Base-by-base conservation (phyloP, 2,797 vertebrate genomes). In the Melanogrammus aeglefinus region DNA sequence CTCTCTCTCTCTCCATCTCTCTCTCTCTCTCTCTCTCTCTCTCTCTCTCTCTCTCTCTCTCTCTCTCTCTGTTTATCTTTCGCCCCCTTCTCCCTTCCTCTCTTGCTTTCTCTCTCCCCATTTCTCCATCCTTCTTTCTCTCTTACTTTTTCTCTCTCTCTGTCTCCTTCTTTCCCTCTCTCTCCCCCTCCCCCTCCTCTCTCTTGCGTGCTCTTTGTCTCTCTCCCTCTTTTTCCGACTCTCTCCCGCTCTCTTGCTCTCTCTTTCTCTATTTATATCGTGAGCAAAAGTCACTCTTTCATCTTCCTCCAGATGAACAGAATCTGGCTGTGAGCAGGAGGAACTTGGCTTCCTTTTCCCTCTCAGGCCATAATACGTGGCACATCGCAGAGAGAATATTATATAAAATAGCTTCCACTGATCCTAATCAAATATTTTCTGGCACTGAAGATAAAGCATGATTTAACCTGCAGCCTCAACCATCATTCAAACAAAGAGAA, bases 231-330 rank as follows among this genome's bases (percentile, higher is more conserved):
- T n/a, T 31, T 31, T 31, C 18, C 51, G 6, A 21, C 51, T 57
- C 51, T 57, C 51, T 57, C 51, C 18, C 4, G 18, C 3, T 57
- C 51, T 57, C 51, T 57, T n/a, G 51, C 69, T 29, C 14, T 31
- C 27, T 88, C 85, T 91, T 91, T 88, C 88, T 93, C 90, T 93
- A 93, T 93, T 93, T 93, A 93, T 93, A 93, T 89, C 92, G 89
- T 91, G 91, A 91, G 89, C 91, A 92, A 91, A 92, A 92, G 90
- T 93, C 92, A 90, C 80, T 84, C 86, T 93, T 93, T 93, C 89
- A 93, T 93, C 92, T 92, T 93, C 92, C 92, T 92, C 91, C 92
- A 92, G 88, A 93, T 89, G 88, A 92, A 89, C 88, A 88, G 81
- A 85, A 88, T 87, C 86, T 80, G 90, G 87, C 86, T 84, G 88